Base-by-base conservation (phyloP, 1,140 invertebrate species). In the Aphaenogaster floridana region DNA sequence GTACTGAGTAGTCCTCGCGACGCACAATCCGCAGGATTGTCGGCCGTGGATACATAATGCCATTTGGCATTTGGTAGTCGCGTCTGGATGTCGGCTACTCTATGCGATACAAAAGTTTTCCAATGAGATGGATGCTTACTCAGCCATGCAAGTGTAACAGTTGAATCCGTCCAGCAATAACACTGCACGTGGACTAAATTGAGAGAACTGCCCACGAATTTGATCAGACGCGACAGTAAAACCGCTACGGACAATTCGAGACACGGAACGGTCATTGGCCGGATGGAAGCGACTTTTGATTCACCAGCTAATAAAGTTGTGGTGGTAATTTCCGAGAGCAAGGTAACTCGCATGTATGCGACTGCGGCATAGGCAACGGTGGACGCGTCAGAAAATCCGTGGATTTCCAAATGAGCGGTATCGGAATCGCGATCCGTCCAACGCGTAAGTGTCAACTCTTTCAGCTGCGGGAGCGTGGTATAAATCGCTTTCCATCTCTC, bases 171-270 rank as follows among this genome's bases (percentile, higher is more conserved):
- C 59, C 36, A 66, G 9, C 63, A 66, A 17, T 17, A 8, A 39
- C 0, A 4, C 5, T 21, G 9, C 21, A 3, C 1, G 28, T 36
- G 0, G 21, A 21, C n/a, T 4, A 63, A 34, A 6, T 66, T 7
- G 13, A 66, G 63, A 0, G 63, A 4, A 5, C 4, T 2, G 0
- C 28, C n/a, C 1, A 68, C 13, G 28, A 74, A 64, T 2, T 63
- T 34, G 0, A 86, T 17, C 3, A 76, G 17, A 1, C 48, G 42
- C 15, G 48, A 15, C 0, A 86, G 13, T 0, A 86, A 36, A 5
- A 48, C n/a, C 0, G 61, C 83, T 0, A 36, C 69, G 7, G 36
- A 66, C 59, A 86, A 42, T 39, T 86, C 83, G 11, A 86, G 68
- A 5, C 61, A 8, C 0, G 83, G 83, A 1, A 81, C 11, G 1